A percentile compares a stretch with the other conserved stretches of the same genome.
These are phyloP conservation scores for Spea multiplicata DNA, from an alignment of 2,113 vertebrate genomes.

Conservation along the genomic window DNA sequence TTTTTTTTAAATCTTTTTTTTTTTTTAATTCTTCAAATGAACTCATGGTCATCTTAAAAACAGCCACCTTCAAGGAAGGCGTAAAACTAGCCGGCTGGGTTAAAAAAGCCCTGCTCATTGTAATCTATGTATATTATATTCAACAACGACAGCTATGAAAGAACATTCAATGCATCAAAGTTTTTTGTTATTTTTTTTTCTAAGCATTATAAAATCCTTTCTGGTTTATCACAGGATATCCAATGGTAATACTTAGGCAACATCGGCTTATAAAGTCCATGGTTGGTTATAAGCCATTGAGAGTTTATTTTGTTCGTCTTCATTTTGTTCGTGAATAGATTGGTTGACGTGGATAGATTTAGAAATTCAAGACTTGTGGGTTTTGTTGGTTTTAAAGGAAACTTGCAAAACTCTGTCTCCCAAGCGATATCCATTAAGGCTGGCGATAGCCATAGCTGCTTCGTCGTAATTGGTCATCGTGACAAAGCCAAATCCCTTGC, in stretches of 20 bases:
- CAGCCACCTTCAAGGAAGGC: slow-evolving; percentile 98
- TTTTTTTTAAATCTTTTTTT: slow-evolving; percentile 50
- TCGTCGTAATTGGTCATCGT: slow-evolving; percentile 99
- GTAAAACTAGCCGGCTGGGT: slow-evolving; percentile 88
- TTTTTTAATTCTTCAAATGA: slow-evolving; percentile 81
- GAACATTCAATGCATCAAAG: slow-evolving; percentile 90
- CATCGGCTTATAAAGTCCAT: slow-evolving; percentile 99
- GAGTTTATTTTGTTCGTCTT: slow-evolving; percentile 91
- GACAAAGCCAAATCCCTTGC: slow-evolving; percentile 99
- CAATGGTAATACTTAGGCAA: slow-evolving; percentile 99
- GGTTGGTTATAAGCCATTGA: slow-evolving; percentile 99
- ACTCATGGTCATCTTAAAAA: slow-evolving; percentile 86
- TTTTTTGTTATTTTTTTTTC: slow-evolving; percentile 71
- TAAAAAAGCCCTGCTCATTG: slow-evolving; percentile 84
- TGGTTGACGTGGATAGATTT: slow-evolving; percentile 77
- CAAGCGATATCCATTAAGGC: slow-evolving; percentile 98
- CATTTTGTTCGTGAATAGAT: slow-evolving; percentile 75
- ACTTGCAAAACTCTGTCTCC: slow-evolving; percentile 99
- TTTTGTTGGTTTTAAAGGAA: slow-evolving; percentile 99
- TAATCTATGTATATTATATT: slow-evolving; percentile 87
- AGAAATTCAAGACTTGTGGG: slow-evolving; percentile 99
- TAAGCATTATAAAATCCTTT: slow-evolving; percentile 88
- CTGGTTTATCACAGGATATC: slow-evolving; percentile 87
- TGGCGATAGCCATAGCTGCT: slow-evolving; percentile 99
- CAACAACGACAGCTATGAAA: slow-evolving; percentile 87